Conservation (phyloP, 2,888 invertebrate genomes). For the Crossocerus cetratus region DNA sequence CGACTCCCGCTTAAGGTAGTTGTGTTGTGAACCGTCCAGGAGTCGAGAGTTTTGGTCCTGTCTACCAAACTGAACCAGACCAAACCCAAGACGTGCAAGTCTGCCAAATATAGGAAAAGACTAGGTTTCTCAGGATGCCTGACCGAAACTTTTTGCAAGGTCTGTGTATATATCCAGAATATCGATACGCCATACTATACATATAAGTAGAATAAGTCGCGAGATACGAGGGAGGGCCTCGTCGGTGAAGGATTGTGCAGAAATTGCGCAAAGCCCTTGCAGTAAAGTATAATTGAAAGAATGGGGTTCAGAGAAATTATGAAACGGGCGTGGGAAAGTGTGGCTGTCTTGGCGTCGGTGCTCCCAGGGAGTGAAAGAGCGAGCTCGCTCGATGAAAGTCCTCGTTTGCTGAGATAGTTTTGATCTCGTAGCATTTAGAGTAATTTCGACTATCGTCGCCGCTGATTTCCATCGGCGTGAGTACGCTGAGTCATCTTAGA, state of each 20-base stretch:
- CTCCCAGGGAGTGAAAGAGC: neutral
- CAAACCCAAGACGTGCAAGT: no score
- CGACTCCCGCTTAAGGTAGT: no score
- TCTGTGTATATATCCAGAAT: no score
- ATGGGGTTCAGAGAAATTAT: neutral
- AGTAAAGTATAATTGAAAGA: constrained; percentile 2
- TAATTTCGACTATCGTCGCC: constrained; percentile 19
- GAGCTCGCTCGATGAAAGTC: neutral
- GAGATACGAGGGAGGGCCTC: neutral
- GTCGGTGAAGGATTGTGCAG: no score
- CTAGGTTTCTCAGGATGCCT: no score
- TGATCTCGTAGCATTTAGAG: constrained; percentile 33
- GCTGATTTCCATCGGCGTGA: neutral
- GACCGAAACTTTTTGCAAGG: no score
- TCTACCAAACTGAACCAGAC: no score
- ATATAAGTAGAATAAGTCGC: no score
- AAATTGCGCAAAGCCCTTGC: no score
- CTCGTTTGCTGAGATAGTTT: neutral
- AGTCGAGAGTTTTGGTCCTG: no score
- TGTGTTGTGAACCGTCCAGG: no score
- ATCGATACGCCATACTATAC: no score
- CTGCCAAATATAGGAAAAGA: neutral
- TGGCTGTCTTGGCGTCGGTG: neutral
- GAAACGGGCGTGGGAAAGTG: constrained; percentile 3
- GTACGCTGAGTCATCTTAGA: neutral